Conservation (phyloP, 2,888 invertebrate species). For the Tipula unca region DNA sequence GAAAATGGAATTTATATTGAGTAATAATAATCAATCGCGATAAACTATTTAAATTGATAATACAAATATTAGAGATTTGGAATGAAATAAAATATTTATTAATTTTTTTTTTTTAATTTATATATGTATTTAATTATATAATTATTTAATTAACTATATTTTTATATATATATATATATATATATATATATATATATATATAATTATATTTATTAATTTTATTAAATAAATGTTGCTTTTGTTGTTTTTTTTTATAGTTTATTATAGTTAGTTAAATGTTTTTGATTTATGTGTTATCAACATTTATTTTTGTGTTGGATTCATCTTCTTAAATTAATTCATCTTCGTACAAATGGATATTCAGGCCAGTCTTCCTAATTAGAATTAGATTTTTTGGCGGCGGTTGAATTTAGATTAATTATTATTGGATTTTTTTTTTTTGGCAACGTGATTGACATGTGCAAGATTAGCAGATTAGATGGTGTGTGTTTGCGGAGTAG, state of each 20-base stretch:
- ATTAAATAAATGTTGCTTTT: background rate
- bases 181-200: too few relatives aligned
- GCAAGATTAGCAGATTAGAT: background rate
- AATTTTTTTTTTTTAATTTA: background rate
- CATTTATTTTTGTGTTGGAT: background rate
- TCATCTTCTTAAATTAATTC: constrained; percentile 29
- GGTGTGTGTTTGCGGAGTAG: background rate
- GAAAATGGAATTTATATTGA: background rate
- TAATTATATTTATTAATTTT: background rate
- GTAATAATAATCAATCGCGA: background rate
- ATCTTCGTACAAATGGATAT: constrained; percentile 29
- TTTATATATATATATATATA: background rate
- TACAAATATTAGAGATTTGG: background rate
- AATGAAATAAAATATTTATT: background rate
- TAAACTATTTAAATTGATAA: background rate
- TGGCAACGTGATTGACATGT: background rate
- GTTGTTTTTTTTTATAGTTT: background rate
- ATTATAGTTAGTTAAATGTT: background rate
- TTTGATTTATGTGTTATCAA: background rate
- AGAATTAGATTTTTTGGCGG: background rate
- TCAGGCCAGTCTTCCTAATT: constrained; percentile 29
- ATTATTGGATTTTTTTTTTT: background rate
- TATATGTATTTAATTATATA: background rate
- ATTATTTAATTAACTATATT: background rate
- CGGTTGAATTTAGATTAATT: background rate